A percentile compares a stretch with the other conserved stretches of the same genome.
These are phyloP conservation scores for Scaptomyza caliginosa DNA, from an alignment of 2,888 invertebrate species.

Conservation along the genomic window DNA sequence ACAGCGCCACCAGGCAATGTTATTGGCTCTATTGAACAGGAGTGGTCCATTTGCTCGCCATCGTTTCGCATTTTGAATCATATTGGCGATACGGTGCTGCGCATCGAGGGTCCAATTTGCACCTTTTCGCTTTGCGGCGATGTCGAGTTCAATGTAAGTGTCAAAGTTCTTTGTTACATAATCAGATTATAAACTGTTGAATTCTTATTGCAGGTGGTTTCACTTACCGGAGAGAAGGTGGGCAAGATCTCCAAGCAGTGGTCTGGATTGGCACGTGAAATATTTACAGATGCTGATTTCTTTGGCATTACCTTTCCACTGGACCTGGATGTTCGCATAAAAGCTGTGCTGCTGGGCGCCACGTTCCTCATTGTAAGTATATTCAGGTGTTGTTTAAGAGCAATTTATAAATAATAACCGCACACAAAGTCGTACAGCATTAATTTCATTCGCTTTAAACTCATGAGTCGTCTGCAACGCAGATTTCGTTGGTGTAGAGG, in stretches of 20 bases:
- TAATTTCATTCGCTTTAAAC: constrained; percentile 49
- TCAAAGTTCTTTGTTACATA: neutral
- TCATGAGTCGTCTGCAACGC: constrained; percentile 44
- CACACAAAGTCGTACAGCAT: constrained; percentile 35
- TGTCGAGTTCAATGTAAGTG: constrained; percentile 90
- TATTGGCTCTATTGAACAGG: constrained; percentile 90
- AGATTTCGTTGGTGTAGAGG: constrained; percentile 52
- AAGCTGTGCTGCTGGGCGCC: constrained; percentile 91
- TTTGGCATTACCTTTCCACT: constrained; percentile 96
- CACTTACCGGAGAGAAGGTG: constrained; percentile 91
- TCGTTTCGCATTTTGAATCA: constrained; percentile 90
- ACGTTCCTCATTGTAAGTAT: constrained; percentile 91
- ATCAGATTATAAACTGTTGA: neutral
- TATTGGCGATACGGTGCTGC: constrained; percentile 89
- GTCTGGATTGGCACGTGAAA: constrained; percentile 92
- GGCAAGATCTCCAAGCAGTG: constrained; percentile 96
- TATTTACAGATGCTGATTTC: constrained; percentile 93
- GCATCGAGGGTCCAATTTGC: constrained; percentile 92
- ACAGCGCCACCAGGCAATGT: constrained; percentile 89
- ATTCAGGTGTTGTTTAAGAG: neutral
- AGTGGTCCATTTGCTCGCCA: constrained; percentile 91
- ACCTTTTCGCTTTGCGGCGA: constrained; percentile 92
- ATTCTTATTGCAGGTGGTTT: constrained; percentile 87
- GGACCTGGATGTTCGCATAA: constrained; percentile 94
- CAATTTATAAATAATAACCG: neutral